Percentiles rank a stretch among this genome's conserved stretches.
These are phyloP conservation scores for Solea solea DNA, from an alignment of 2,113 vertebrate species.

Conservation along the genomic window DNA sequence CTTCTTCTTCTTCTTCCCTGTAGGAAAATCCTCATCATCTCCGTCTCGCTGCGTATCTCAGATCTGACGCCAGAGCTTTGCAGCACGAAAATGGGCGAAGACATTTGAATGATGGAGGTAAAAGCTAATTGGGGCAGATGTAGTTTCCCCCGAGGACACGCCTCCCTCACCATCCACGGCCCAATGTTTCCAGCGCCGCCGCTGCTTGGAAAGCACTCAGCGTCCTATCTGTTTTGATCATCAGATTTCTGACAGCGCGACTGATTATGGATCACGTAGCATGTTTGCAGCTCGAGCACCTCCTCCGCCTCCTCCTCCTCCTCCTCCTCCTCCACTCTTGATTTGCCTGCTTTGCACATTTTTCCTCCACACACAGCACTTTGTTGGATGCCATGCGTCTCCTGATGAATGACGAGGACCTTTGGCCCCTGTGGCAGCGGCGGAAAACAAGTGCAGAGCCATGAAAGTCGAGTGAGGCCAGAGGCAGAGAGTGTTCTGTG, in stretches of 20 bases:
- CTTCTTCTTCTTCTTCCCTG: neutral
- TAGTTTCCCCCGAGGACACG: slow-evolving; percentile 12
- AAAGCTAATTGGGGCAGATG: slow-evolving; percentile 49
- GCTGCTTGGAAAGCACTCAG: slow-evolving; percentile 36
- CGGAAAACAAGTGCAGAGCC: slow-evolving; percentile 57
- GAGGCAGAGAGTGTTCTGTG: slow-evolving; percentile 24
- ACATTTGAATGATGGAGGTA: slow-evolving; percentile 57
- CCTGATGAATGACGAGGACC: slow-evolving; percentile 72
- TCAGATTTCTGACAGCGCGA: slow-evolving; percentile 66
- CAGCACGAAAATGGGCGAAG: slow-evolving; percentile 25
- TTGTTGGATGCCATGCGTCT: slow-evolving; percentile 52
- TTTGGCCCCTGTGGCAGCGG: slow-evolving; percentile 55
- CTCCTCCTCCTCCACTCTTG: slow-evolving; percentile 1
- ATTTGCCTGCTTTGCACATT: slow-evolving; percentile 73
- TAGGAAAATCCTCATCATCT: slow-evolving; percentile 12
- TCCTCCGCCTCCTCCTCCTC: slow-evolving; percentile 6
- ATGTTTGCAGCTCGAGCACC: slow-evolving; percentile 47
- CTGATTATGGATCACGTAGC: slow-evolving; percentile 63
- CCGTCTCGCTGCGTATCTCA: slow-evolving; percentile 8
- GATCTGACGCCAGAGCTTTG: slow-evolving; percentile 19
- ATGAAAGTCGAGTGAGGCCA: slow-evolving; percentile 39
- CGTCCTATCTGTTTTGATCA: slow-evolving; percentile 65
- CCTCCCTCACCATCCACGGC: slow-evolving; percentile 34
- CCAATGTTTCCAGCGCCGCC: slow-evolving; percentile 33
- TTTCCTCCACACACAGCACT: slow-evolving; percentile 70